phyloP scores from a whole-genome alignment of 2,113 vertebrate genomes.

The Lutjanus erythropterus region DNA sequence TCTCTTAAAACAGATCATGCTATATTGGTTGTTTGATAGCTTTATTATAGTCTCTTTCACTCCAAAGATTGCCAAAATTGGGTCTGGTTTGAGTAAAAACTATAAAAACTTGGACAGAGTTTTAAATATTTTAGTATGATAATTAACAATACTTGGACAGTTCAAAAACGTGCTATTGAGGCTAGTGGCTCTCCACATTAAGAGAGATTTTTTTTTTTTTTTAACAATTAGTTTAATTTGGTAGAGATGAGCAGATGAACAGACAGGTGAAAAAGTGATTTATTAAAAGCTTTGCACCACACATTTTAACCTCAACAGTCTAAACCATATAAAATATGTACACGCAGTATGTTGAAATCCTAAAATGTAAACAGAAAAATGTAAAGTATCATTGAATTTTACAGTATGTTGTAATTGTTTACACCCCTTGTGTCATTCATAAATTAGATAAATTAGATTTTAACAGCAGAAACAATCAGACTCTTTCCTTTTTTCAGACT shows the following conservation, averaged over 20 bases:
- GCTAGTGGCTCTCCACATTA: too few species aligned
- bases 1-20: too few species aligned
- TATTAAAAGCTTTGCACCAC: conserved; percentile 44
- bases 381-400: background rate
- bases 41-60: too few species aligned
- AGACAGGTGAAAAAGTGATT: conserved; percentile 24
- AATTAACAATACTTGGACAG: too few species aligned
- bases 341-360: conserved; percentile 17
- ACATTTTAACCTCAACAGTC: conserved; percentile 1
- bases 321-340: conserved; percentile 5
- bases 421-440: background rate
- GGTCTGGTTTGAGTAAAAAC: too few species aligned
- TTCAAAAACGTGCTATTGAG: too few species aligned
- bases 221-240: background rate
- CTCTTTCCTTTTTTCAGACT: background rate
- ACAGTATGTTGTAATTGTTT: conserved; percentile 8
- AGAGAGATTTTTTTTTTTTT: too few species aligned
- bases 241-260: background rate
- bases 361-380: conserved; percentile 20
- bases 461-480: background rate
- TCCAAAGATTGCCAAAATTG: too few species aligned
- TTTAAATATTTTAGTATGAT: too few species aligned
- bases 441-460: background rate
- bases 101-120: too few species aligned
- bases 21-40: too few species aligned